Evolutionary conservation across 1,140 invertebrate species (phyloP), one percentile per base, ranked within the genome.

Genomic region (Nixonia krombeini): DNA sequence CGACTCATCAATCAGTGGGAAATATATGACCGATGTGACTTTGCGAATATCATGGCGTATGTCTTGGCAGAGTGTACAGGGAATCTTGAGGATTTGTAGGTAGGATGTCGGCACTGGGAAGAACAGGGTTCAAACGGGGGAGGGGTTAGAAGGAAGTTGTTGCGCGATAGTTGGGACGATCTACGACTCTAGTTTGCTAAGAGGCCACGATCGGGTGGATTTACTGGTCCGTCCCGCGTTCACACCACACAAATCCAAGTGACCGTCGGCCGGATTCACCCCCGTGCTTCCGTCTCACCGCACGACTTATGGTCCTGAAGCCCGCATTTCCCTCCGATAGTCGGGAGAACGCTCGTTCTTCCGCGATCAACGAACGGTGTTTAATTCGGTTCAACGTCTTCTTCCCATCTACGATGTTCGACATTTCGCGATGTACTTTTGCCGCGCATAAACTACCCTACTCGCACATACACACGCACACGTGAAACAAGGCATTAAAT

Each of bases 181-280:
- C 77, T 84, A 84, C 76, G 81, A 79, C 74, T 70, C 50, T 70
- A 84, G 81, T 84, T 83, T 74, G 68, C 80, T 76, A 80, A 82
- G 79, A 83, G 81, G 82, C 78, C 77, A 73, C 76, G 79, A 81
- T 83, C 80, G 79, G 80, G 78, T 78, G 81, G 80, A 83, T 84
- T 84, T 83, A 83, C 81, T 80, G 74, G 80, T 80, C 75, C 76
- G 73, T 66, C 68, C 78, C 61, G 73, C 76, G 76, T 83, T 83
- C 76, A 80, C 82, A 84, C 80, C 76, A 83, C 82, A 83, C 81
- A 83, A 83, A 84, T 84, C 70, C 80, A 83, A 82, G 80, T 83
- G 81, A 83, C 81, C 80, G 78, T 76, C 71, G 70, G 71, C 73
- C 63, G 50, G 57, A 66, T 66, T 73, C 63, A 50, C 55, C 69